These are phyloP conservation scores for Helleia helle DNA, from an alignment of 2,888 invertebrate genomes.

Conservation along the genomic window DNA sequence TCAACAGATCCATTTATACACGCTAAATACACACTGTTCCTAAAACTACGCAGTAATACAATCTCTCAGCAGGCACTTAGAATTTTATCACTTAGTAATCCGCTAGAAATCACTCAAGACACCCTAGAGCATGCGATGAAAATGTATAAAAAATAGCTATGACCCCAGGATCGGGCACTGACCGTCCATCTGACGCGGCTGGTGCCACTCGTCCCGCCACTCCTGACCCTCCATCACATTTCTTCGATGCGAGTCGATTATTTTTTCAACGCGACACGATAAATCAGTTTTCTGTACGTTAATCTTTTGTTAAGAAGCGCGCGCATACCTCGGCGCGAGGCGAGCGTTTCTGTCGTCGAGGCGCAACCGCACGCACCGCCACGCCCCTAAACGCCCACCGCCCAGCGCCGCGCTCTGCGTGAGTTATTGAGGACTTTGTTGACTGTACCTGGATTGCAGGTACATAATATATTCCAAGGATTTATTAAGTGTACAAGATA, in stretches of 20 bases:
- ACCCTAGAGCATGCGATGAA: slow-evolving; percentile 10
- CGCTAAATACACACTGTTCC: too few relatives aligned
- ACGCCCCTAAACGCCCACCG: slow-evolving; percentile 37
- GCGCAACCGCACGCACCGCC: slow-evolving; percentile 75
- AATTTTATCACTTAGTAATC: slow-evolving; percentile 9
- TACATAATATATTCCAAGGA: slow-evolving; percentile 1
- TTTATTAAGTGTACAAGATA: slow-evolving; percentile 2
- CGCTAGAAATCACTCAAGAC: slow-evolving; percentile 13
- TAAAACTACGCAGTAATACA: neutral
- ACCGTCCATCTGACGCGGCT: slow-evolving; percentile 61
- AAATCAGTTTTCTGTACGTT: slow-evolving; percentile 67
- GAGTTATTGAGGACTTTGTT: neutral
- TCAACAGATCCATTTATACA: too few relatives aligned
- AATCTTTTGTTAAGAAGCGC: slow-evolving; percentile 41
- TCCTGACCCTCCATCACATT: slow-evolving; percentile 69
- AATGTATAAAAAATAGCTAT: slow-evolving; percentile 12
- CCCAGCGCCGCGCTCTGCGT: slow-evolving; percentile 31
- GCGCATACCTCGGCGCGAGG: slow-evolving; percentile 61
- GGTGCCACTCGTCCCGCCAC: slow-evolving; percentile 65
- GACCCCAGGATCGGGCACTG: slow-evolving; percentile 31
- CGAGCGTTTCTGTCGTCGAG: slow-evolving; percentile 84
- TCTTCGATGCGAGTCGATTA: slow-evolving; percentile 52
- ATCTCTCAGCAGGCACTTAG: slow-evolving; percentile 9
- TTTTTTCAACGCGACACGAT: slow-evolving; percentile 71
- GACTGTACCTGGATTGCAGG: slow-evolving; percentile 2